These are phyloP conservation scores for Elegia similella DNA, from an alignment of 2,888 invertebrate genomes.

Conservation along the genomic window DNA sequence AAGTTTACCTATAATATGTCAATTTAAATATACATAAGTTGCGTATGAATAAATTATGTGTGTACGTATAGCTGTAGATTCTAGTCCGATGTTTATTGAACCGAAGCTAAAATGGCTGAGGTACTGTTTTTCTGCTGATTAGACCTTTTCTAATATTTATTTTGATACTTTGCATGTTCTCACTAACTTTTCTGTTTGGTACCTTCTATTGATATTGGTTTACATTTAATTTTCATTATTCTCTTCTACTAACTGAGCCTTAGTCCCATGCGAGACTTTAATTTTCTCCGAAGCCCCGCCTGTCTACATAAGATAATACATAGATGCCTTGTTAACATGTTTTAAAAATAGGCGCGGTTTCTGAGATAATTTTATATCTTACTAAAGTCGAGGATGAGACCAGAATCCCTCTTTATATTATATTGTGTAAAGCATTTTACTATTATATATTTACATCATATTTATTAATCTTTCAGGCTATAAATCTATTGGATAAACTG, in stretches of 20 bases:
- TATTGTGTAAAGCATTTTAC: conserved; percentile 27
- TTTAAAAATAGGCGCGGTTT: not conserved
- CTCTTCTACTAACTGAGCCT: not conserved
- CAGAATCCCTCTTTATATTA: conserved; percentile 22
- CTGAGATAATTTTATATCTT: not conserved
- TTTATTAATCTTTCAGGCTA: conserved; percentile 81
- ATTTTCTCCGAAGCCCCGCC: no score
- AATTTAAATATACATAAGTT: not conserved
- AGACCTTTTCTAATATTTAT: not conserved
- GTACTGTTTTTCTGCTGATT: not conserved
- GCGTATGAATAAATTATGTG: not conserved
- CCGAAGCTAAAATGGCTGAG: not conserved
- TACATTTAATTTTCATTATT: conserved; percentile 14
- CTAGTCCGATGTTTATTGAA: conserved; percentile 2
- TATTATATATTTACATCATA: conserved; percentile 66
- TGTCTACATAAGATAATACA: no score
- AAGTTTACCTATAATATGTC: conserved; percentile 17
- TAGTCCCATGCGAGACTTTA: not conserved
- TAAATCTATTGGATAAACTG: conserved; percentile 85
- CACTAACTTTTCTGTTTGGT: not conserved
- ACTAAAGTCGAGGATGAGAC: not conserved
- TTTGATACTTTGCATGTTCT: not conserved
- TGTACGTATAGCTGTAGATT: not conserved
- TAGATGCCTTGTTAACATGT: not conserved
- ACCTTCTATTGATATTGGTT: conserved; percentile 25